phyloP scores from a whole-genome alignment of 2,113 vertebrate species.

The Lichenostomus cassidix region DNA sequence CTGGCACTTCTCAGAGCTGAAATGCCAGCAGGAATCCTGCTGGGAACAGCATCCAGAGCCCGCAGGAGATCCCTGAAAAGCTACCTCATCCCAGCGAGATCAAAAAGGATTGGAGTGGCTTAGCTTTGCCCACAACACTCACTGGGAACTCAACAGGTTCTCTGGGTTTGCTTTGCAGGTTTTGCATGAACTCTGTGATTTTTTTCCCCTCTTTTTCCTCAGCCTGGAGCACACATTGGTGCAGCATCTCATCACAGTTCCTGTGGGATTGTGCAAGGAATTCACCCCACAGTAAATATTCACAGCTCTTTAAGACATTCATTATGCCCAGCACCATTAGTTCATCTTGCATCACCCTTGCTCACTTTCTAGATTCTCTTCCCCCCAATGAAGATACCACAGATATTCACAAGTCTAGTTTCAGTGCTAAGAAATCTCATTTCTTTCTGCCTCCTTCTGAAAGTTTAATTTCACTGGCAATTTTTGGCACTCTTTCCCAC shows the following conservation, averaged over 20 bases:
- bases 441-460: background rate
- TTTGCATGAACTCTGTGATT: background rate
- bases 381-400: background rate
- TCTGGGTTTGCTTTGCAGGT: background rate
- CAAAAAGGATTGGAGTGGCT: background rate
- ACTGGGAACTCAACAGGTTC: background rate
- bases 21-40: background rate
- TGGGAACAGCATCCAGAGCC: background rate
- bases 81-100: background rate
- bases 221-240: background rate
- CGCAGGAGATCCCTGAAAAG: background rate
- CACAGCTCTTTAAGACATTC: background rate
- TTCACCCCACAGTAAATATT: background rate
- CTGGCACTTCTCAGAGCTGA: background rate
- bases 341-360: background rate
- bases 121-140: accelerated
- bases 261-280: background rate
- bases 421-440: background rate
- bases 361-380: background rate
- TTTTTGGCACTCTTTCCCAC: background rate
- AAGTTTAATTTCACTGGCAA: background rate
- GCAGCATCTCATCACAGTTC: background rate
- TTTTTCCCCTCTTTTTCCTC: background rate
- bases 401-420: background rate
- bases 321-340: background rate